These are phyloP conservation scores for Tipula unca DNA, from an alignment of 2,888 invertebrate genomes.

Conservation along the genomic window DNA sequence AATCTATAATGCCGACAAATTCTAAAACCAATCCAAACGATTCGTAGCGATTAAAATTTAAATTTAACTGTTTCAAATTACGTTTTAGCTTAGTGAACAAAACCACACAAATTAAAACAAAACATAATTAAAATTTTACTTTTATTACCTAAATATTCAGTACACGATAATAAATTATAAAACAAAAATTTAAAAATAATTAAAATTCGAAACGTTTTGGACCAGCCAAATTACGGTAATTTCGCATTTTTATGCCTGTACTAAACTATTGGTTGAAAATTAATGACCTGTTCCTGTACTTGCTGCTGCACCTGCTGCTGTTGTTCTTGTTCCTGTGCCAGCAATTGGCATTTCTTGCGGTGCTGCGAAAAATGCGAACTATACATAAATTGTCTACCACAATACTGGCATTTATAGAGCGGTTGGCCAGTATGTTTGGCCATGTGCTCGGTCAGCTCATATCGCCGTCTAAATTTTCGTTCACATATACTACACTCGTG, in stretches of 20 bases:
- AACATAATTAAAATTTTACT: neutral
- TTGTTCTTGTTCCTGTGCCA: neutral
- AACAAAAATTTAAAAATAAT: neutral
- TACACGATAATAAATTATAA: no score
- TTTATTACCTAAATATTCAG: neutral
- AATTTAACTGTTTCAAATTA: no score
- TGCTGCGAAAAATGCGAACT: conserved; percentile 32
- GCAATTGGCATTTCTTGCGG: conserved; percentile 29
- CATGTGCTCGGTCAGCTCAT: conserved; percentile 29
- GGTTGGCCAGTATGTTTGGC: conserved; percentile 31
- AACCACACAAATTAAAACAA: neutral
- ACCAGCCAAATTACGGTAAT: neutral
- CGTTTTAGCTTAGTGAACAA: no score
- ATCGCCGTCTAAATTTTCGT: conserved; percentile 24
- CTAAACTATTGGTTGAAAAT: neutral
- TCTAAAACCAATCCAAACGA: no score
- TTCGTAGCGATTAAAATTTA: no score
- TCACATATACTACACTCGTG: conserved; percentile 25
- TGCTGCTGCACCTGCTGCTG: neutral
- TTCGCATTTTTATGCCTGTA: neutral
- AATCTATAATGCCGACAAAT: no score
- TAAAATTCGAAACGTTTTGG: neutral
- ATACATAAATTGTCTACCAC: conserved; percentile 31
- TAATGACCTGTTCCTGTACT: neutral
- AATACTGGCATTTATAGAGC: conserved; percentile 31